phyloP scores from a whole-genome alignment of 2,888 invertebrate species.

The Andrena marginata region DNA sequence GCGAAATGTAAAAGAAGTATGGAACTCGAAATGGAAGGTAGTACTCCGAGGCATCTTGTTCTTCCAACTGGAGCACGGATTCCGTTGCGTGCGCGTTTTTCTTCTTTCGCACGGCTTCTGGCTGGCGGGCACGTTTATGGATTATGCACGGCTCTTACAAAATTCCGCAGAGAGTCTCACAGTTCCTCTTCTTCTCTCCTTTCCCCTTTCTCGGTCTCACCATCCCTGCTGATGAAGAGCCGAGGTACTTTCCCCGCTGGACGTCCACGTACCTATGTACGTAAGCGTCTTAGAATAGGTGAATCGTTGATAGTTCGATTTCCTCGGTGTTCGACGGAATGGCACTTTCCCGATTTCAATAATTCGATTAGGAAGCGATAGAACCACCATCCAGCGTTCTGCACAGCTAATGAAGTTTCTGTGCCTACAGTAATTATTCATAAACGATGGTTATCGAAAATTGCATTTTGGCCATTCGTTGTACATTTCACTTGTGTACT shows the following conservation, averaged over 20 bases:
- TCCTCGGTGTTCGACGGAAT: constrained; percentile 49
- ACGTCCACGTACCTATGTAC: constrained; percentile 49
- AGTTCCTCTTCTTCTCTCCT: constrained; percentile 69
- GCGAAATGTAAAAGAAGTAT: not conserved
- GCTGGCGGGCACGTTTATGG: constrained; percentile 64
- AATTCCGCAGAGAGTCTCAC: constrained; percentile 78
- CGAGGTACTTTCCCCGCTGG: constrained; percentile 75
- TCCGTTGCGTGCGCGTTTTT: constrained; percentile 62
- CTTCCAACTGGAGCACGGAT: constrained; percentile 60
- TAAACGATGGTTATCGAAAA: not conserved
- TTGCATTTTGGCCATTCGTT: not conserved
- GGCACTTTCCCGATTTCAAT: constrained; percentile 31
- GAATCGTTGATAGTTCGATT: constrained; percentile 70
- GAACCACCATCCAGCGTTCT: not conserved
- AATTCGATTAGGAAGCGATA: not conserved
- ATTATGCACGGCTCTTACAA: constrained; percentile 77
- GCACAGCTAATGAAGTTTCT: not conserved
- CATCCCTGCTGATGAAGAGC: constrained; percentile 57
- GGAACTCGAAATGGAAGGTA: not conserved
- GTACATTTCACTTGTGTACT: not conserved
- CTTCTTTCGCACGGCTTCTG: constrained; percentile 69
- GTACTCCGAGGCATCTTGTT: not conserved
- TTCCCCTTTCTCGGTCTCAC: constrained; percentile 56
- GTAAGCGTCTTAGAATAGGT: constrained; percentile 68
- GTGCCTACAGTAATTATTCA: not conserved